These are phyloP conservation scores for Antechinus flavipes DNA, from an alignment of 2,113 vertebrate genomes.

Conservation along the genomic window DNA sequence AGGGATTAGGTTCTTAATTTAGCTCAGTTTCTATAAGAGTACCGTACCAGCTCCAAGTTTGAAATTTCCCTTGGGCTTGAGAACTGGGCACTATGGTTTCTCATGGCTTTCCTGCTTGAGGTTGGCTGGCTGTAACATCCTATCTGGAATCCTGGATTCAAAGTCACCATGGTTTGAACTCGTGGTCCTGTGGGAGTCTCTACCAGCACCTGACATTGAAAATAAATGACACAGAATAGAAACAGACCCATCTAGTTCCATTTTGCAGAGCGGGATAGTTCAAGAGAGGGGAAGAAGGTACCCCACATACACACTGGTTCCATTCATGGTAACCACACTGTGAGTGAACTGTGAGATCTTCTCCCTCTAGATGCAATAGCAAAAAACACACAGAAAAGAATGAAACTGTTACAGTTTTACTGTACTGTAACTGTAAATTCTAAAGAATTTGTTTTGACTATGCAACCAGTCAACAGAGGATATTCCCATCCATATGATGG, in stretches of 20 bases:
- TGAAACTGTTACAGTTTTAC: background rate
- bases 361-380: no score
- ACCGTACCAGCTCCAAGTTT: background rate
- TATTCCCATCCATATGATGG: background rate
- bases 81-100: background rate
- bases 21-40: background rate
- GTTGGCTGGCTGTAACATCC: background rate
- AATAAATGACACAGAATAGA: background rate
- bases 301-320: background rate
- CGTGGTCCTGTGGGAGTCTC: background rate
- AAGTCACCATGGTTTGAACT: background rate
- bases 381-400: background rate
- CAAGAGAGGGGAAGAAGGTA: background rate
- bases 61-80: background rate
- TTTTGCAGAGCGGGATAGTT: background rate
- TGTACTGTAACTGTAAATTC: background rate
- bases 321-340: background rate
- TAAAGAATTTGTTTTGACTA: background rate
- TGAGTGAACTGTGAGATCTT: background rate
- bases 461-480: background rate
- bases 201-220: background rate
- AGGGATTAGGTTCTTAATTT: background rate
- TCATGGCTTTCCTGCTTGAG: background rate
- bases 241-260: background rate
- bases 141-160: background rate